A percentile compares a stretch with the other conserved stretches of the same genome.
Conservation (phyloP, 2,888 invertebrate species). For the Cantharis flavilabris region DNA sequence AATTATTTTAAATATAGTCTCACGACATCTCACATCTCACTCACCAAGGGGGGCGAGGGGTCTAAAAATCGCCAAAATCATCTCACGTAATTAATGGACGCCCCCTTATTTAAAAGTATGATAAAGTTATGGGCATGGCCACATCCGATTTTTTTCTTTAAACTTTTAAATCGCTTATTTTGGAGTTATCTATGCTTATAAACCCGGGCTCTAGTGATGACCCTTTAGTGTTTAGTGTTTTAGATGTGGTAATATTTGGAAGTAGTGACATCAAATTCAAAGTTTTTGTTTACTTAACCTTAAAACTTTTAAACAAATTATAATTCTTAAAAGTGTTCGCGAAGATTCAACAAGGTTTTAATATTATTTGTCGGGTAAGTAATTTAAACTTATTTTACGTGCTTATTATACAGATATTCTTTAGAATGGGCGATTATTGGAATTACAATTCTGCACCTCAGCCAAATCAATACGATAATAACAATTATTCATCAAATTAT, state of each 20-base stretch:
- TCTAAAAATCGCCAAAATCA: no score
- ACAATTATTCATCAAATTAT: background rate
- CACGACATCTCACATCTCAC: no score
- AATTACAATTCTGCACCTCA: conserved; percentile 7
- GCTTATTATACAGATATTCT: background rate
- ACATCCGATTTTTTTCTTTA: no score
- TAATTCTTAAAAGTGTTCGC: background rate
- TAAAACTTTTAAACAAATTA: background rate
- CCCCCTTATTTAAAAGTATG: no score
- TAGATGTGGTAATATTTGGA: background rate
- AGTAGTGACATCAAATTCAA: background rate
- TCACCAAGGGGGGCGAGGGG: no score
- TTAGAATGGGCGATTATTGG: conserved; percentile 19
- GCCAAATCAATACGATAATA: background rate
- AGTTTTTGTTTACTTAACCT: background rate
- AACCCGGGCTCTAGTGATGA: no score
- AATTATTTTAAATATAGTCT: no score
- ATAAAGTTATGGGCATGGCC: no score
- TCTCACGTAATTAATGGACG: no score
- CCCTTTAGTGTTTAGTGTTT: no score
- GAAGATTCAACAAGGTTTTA: background rate
- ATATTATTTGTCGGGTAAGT: background rate
- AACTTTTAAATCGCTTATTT: no score
- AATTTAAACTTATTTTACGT: background rate
- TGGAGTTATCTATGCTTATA: no score